Base-by-base conservation (phyloP, 2,888 invertebrate species). In the Phengaris arion region DNA sequence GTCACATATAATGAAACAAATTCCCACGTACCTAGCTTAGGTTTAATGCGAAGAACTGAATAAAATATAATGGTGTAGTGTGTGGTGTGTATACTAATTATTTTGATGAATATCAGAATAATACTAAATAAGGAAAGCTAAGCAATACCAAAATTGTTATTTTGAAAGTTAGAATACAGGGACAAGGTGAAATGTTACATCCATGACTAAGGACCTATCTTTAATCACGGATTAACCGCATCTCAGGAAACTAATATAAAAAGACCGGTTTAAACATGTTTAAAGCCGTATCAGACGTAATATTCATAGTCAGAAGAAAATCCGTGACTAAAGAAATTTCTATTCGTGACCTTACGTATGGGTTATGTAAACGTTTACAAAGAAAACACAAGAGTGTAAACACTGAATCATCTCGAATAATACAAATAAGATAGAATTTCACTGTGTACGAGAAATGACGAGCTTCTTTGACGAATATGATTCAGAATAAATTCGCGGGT, bases 291-390 rank as follows among this genome's bases (percentile, higher is more conserved):
- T 2, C 22, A 64, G 35, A 35, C 64, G 10, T 59, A 59, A 64
- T 64, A 64, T 64, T 64, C 35, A 12, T 64, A 64, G 55, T 57
- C 55, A 57, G 35, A 64, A 64, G 59, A 59, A 35, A 64, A 64
- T 35, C 35, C 64, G 64, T 35, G 35, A 64, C 64, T 64, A 12
- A 64, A 64, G 64, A 13, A 70, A 70, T 70, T 70, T 51, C 51
- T 51, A 77, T 75, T 79, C 83, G 78, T 87, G 86, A 86, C 86
- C 85, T 84, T 82, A 82, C 70, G 79, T 81, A 54, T 80, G 81
- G 83, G 84, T 85, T 84, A 85, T 81, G 82, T 82, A 82, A 89
- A 89, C 86, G 83, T 87, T 87, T 86, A 57, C 74, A 75, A 68
- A 68, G 68, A 74, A 54, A 68, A 75, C 55, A 75, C 54, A 45